Evolutionary conservation across 2,113 vertebrate genomes (phyloP), one percentile per base, ranked within the genome.

Genomic region (Hiodon alosoides): DNA sequence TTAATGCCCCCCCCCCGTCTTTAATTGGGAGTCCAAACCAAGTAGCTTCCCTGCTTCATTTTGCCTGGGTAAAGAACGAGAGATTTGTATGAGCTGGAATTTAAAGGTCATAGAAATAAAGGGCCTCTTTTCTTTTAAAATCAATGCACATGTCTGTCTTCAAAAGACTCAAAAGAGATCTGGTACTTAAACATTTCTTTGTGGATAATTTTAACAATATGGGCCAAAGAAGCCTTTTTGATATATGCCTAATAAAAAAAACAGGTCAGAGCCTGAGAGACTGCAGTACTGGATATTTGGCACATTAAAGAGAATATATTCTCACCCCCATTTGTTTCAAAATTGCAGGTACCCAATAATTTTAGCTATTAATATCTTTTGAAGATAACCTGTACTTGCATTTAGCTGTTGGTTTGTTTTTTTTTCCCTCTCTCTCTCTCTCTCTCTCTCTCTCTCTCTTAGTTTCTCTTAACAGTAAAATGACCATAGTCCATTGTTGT

Each of bases 11-110:
- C 10, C 52, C 69, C 74, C 79, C 53, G 77, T 46, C 53, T 76
- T 71, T 61, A 73, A 72, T 61, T 61, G 16, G 59, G 57, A 48
- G 57, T 80, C 76, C 70, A 57, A 76, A 77, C 54, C 65, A 79
- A 78, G 83, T 62, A 69, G 47, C 51, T 75, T 51, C 72, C 78
- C 57, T 54, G 14, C 17, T 67, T 61, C 46, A 67, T 4, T 68
- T 61, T 58, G 4, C 9, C 57, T 5, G 14, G n/a, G n/a, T 8
- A 73, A 53, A 52, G 51, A 55, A 55, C 8, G 17, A 52, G 47
- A 13, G 66, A 10, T 50, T 47, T 72, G 57, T 67, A 31, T 72
- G 3, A 77, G 57, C 52, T 17, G 16, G 69, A 68, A 53, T 52
- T 14, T 47, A 72, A 53, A 3, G 8, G 3, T 5, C 53, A 31